These are phyloP conservation scores for Rhorus exstirpatorius DNA, from an alignment of 2,888 invertebrate genomes.

Conservation along the genomic window DNA sequence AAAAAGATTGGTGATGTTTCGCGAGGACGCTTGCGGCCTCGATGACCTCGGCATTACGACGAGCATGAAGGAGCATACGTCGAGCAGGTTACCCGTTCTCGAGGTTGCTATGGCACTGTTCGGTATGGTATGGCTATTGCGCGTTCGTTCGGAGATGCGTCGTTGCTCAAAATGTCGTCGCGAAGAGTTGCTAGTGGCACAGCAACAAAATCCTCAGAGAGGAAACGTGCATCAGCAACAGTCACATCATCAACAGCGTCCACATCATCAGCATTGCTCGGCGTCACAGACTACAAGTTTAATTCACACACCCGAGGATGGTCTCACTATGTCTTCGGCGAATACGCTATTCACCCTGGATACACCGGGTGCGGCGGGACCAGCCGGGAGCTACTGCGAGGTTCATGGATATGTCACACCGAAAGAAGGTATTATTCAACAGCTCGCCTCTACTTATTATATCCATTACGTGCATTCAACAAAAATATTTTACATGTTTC, in stretches of 20 bases:
- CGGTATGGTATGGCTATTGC: conserved; percentile 94
- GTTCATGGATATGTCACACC: conserved; percentile 88
- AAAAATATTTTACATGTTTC: neutral
- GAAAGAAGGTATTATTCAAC: conserved; percentile 86
- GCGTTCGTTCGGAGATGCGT: conserved; percentile 93
- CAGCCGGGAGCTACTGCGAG: conserved; percentile 87
- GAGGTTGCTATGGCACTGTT: conserved; percentile 93
- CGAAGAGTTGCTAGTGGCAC: conserved; percentile 85
- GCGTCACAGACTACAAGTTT: conserved; percentile 75
- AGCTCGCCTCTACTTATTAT: neutral
- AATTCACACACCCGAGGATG: conserved; percentile 80
- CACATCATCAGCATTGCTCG: conserved; percentile 77
- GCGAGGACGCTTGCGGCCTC: conserved; percentile 82
- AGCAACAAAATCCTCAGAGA: conserved; percentile 79
- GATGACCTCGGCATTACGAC: conserved; percentile 82
- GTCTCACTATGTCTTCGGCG: conserved; percentile 81
- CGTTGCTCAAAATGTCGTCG: conserved; percentile 91
- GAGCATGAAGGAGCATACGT: conserved; percentile 85
- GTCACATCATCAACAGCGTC: conserved; percentile 78
- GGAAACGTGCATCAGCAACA: conserved; percentile 81
- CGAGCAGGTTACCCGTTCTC: conserved; percentile 80
- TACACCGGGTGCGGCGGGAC: conserved; percentile 85
- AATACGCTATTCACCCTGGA: conserved; percentile 87
- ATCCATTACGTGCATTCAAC: neutral
- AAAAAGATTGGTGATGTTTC: conserved; percentile 80